phyloP scores from a whole-genome alignment of 2,888 invertebrate species.

The Hirtodrosophila trivittata region DNA sequence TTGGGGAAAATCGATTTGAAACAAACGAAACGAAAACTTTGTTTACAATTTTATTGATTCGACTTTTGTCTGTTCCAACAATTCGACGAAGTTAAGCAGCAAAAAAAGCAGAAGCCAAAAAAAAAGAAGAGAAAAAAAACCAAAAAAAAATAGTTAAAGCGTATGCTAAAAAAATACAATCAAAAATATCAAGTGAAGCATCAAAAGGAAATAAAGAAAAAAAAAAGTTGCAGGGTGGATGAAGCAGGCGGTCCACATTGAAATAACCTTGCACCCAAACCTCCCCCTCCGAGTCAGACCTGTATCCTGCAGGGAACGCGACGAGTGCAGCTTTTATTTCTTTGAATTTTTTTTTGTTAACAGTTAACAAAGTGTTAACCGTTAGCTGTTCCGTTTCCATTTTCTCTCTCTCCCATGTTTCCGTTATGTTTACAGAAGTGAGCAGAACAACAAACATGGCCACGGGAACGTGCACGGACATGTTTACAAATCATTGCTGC shows the following conservation, averaged over 20 bases:
- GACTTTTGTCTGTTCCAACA: slow-evolving; percentile 23
- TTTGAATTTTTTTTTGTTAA: neutral
- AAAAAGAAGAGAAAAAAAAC: neutral
- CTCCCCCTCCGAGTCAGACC: too few relatives aligned
- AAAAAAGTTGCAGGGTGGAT: slow-evolving; percentile 1
- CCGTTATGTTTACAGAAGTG: slow-evolving; percentile 78
- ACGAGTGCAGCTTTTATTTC: slow-evolving; percentile 1
- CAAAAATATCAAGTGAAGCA: neutral
- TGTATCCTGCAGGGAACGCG: neutral
- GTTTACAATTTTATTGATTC: slow-evolving; percentile 78
- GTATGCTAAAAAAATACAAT: too few relatives aligned
- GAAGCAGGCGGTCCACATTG: slow-evolving; percentile 5
- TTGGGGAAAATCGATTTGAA: slow-evolving; percentile 75
- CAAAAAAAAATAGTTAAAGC: neutral
- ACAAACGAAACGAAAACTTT: slow-evolving; percentile 53
- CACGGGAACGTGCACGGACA: slow-evolving; percentile 53
- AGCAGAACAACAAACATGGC: slow-evolving; percentile 67
- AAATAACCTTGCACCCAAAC: slow-evolving; percentile 10
- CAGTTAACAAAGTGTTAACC: slow-evolving; percentile 5
- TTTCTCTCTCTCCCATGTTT: slow-evolving; percentile 13
- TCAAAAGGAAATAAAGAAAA: slow-evolving; percentile 7
- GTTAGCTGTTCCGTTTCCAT: slow-evolving; percentile 22
- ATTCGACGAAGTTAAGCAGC: neutral
- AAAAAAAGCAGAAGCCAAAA: slow-evolving; percentile 12
- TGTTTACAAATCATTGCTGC: slow-evolving; percentile 83